Conservation (phyloP, 92 coral and sea anemone genomes). For the Paragorgia papillata region DNA sequence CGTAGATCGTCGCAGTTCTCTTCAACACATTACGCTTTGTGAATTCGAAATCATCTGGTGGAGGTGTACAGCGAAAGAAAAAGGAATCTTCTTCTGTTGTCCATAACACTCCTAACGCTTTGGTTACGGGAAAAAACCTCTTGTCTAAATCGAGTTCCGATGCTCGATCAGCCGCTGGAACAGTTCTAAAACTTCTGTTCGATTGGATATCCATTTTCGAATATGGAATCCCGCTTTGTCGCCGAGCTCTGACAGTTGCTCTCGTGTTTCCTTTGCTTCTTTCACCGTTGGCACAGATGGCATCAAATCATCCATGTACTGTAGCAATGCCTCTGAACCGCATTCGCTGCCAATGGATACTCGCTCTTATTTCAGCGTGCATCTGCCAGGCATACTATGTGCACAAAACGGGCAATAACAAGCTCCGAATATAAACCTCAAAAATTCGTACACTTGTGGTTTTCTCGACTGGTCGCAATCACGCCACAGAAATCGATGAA, state of each 20-base stretch:
- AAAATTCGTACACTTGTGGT: constrained; percentile 41
- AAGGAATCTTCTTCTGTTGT: constrained; percentile 7
- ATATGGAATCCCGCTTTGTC: constrained; percentile 37
- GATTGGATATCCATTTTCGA: constrained; percentile 38
- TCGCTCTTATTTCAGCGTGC: constrained; percentile 52
- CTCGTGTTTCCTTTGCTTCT: constrained; percentile 25
- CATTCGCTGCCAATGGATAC: constrained; percentile 59
- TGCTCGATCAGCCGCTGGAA: constrained; percentile 26
- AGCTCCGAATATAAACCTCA: constrained; percentile 45
- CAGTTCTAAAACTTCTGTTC: constrained; percentile 19
- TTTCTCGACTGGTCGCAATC: constrained; percentile 40
- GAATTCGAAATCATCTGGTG: constrained; percentile 14
- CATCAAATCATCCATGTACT: constrained; percentile 45
- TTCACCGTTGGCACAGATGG: no score
- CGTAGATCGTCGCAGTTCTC: constrained; percentile 29
- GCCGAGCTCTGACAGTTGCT: constrained; percentile 33
- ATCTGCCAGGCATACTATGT: constrained; percentile 51
- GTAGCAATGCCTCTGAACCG: constrained; percentile 22
- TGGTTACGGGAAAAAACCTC: constrained; percentile 7
- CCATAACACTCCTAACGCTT: constrained; percentile 20
- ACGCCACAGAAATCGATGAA: constrained; percentile 43
- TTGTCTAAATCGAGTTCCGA: constrained; percentile 16
- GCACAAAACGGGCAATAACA: constrained; percentile 63
- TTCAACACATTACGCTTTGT: constrained; percentile 29
- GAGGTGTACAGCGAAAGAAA: constrained; percentile 14